Percentiles rank a stretch among this genome's conserved stretches.
Evolutionary conservation across 1,140 invertebrate species (phyloP).

Genomic region (Neodiprion fabricii): DNA sequence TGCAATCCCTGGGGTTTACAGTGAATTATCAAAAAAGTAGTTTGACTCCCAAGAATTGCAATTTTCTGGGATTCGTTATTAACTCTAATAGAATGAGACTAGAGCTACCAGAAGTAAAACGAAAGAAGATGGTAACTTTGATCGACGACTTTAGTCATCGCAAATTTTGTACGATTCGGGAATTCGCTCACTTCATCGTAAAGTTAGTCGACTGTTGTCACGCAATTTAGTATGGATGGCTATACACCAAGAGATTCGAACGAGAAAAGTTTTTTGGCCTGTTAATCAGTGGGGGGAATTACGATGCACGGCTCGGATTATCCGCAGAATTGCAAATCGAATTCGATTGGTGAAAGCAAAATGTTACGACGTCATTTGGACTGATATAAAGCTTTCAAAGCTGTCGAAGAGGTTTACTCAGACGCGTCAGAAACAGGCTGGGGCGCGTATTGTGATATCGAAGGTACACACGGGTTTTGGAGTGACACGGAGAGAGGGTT

Average conservation of each 20-base stretch:
- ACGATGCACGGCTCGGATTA: not conserved
- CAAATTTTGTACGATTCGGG: too few relatives aligned
- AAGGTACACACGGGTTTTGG: constrained; percentile 35
- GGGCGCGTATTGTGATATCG: constrained; percentile 35
- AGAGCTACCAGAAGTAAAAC: not conserved
- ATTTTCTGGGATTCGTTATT: too few relatives aligned
- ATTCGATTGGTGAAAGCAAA: constrained; percentile 41
- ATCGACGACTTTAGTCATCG: not conserved
- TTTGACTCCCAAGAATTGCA: too few relatives aligned
- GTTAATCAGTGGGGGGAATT: constrained; percentile 13
- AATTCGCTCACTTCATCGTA: not conserved
- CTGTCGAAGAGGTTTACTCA: constrained; percentile 39
- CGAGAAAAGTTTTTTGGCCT: constrained; percentile 2
- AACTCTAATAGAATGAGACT: too few relatives aligned
- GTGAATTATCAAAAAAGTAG: too few relatives aligned
- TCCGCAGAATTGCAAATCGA: constrained; percentile 23
- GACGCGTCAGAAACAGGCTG: constrained; percentile 29
- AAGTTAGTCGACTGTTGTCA: not conserved
- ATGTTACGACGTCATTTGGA: constrained; percentile 28
- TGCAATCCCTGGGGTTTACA: not conserved
- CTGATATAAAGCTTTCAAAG: constrained; percentile 25
- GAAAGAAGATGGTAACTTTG: constrained; percentile 17
- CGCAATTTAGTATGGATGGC: too few relatives aligned
- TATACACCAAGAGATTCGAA: too few relatives aligned
- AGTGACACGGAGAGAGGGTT: constrained; percentile 24